Evolutionary conservation across 2,888 invertebrate species (phyloP), one percentile per base, ranked within the genome.

Genomic region (Drosophila flavopinicola): DNA sequence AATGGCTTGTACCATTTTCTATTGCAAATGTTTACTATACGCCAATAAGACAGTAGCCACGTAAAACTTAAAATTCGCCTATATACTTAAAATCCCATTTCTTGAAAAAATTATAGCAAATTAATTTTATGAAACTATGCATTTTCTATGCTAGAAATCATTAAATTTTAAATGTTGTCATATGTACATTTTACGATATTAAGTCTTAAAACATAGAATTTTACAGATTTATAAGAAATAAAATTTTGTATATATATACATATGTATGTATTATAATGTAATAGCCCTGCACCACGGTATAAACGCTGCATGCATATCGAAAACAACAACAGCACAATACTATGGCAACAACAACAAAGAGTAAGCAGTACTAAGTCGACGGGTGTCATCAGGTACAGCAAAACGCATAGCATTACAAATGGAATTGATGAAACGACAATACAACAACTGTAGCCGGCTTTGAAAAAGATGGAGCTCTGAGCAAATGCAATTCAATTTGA

Each of bases 401-500:
- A 48, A 32, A 15, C 47, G 44, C 39, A 29, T 58, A 11, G 24
- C 20, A 41, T 37, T 47, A 15, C 38, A 47, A 39, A 60, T 53
- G 23, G 39, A 65, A 58, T 53, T 45, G 38, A 51, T 39, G 41
- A 54, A 44, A 45, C 39, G 11, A 38, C 44, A 57, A 35, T 15
- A 24, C 33, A 52, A 41, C 27, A 52, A 27, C 39, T 48, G 7
- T 20, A 41, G 24, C 13, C 23, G 20, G 6, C 37, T 35, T 9
- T 1, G 1, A 7, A 37, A 45, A 3, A 17, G 0, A 38, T 33
- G 13, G 17, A 65, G 37, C 27, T 10, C 3, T 38, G 42, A 23
- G 11, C 48, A 56, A 48, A 37, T 48, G 29, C 13, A 66, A 44
- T 60, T 71, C 41, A 58, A 66, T 41, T 60, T 71, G 38, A 58